Base-by-base conservation (phyloP, 2,888 invertebrate species). In the Leptopilina drosophilae region DNA sequence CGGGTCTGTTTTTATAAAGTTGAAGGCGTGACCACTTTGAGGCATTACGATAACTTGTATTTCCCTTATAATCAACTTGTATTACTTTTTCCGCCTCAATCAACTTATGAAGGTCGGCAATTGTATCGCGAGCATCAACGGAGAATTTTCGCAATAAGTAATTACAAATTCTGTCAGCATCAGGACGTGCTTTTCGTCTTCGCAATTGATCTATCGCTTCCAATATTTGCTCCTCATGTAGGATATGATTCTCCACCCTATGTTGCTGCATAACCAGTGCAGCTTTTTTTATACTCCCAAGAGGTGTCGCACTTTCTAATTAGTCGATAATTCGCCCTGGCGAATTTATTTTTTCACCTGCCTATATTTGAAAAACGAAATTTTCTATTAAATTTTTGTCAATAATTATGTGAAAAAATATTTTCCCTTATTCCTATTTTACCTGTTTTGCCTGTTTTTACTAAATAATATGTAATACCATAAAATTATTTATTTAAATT, bases 11-110 rank as follows among this genome's bases (percentile, higher is more conserved):
- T 82, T 91, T 92, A 84, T 91, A 92, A 4, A 90, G 85, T 78
- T 90, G 90, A 0, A 92, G 83, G n/a, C 90, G 87, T 42, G 92
- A 94, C 94, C 94, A 95, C 93, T 95, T 96, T 76, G 95, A 95
- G 73, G 96, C 96, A 93, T 96, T 96, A 87, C 97, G 94, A 90
- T 97, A 97, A 92, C 96, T 96, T 85, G 95, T 96, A 92, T 95
- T 96, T 87, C 97, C 97, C 92, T 97, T 97, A 91, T 97, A 97
- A 89, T 96, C 96, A 49, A 97, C 97, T 93, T 96, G 96, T 84
- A 95, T 94, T 78, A 97, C 95, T 86, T 95, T 94, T 89, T 95
- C 95, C 81, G 94, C 94, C 86, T 95, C 95, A 14, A 96, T 94
- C 87, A 97, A 94, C 90, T 94, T 94, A 90, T 95, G 95, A 59